phyloP scores from a whole-genome alignment of 2,113 vertebrate genomes.

The Thryonomys swinderianus region DNA sequence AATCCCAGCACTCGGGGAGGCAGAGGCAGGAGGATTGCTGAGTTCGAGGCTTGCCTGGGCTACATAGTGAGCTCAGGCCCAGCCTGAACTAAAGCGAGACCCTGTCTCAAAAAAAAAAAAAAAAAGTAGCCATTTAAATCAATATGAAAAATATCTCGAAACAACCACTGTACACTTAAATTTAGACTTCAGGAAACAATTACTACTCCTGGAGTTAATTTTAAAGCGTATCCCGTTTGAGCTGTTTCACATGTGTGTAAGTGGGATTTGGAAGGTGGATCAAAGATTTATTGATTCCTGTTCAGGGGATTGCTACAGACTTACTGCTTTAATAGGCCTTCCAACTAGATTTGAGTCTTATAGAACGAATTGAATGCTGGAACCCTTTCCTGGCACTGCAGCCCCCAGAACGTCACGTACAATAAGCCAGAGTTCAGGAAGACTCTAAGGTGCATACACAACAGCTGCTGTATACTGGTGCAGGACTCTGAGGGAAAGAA shows the following conservation, averaged over 20 bases:
- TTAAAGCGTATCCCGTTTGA: neutral
- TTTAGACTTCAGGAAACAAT: constrained; percentile 59
- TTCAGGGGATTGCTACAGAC: constrained; percentile 44
- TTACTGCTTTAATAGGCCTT: constrained; percentile 64
- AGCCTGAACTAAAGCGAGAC: too few species aligned
- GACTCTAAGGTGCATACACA: neutral
- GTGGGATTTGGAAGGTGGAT: constrained; percentile 42
- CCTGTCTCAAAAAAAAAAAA: too few species aligned
- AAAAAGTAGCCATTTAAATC: constrained; percentile 31
- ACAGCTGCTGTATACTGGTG: constrained; percentile 45
- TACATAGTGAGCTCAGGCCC: too few species aligned
- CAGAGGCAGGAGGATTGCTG: too few species aligned
- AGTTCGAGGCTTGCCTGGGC: too few species aligned
- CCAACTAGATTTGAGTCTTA: constrained; percentile 52
- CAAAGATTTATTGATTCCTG: constrained; percentile 32
- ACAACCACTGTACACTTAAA: neutral
- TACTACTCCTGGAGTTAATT: neutral
- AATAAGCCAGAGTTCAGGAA: constrained; percentile 21
- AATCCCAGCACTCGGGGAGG: too few species aligned
- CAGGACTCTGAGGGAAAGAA: constrained; percentile 47
- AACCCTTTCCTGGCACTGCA: constrained; percentile 59
- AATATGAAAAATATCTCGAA: constrained; percentile 45
- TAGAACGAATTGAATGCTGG: constrained; percentile 47
- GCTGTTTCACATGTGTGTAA: constrained; percentile 22
- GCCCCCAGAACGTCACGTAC: neutral